Base-by-base conservation (phyloP, 2,797 vertebrate species). In the Acanthornis magna region DNA sequence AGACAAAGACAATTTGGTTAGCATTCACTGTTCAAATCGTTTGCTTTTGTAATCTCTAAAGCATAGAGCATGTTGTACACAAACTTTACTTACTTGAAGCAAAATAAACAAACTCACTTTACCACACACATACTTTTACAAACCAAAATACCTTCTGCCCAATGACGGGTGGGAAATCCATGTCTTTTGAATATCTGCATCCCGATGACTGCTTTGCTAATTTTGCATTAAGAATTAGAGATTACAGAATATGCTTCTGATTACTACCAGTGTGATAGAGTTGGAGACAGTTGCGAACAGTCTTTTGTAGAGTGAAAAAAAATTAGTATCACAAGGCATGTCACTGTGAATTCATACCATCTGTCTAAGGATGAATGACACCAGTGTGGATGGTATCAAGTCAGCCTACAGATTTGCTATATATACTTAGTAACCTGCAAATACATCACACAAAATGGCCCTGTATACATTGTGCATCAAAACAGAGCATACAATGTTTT, bases 351-450 rank as follows among this genome's bases (percentile, higher is more conserved):
- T 87, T 93, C 73, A 29, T 62, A 20, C 91, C 76, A 88, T 88
- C 73, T 95, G 79, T 54, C 43, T 91, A 76, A 85, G 81, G 89
- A 78, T 88, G 76, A 91, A 89, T 55, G 85, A 78, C 80, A 76
- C 58, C 60, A 68, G 26, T 63, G 51, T 81, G 71, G 93, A 91
- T 62, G 58, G 55, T 78, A 90, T 80, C 70, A 84, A 88, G 63
- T 65, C 83, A 88, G 23, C 80, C 83, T 85, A 88, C 88, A 86
- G 43, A 48, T 38, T 76, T 80, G 43, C 51, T 81, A 81, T 79
- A 66, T 75, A 77, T 94, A 68, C 34, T 72, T 62, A 48, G 26
- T 42, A 72, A 75, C 36, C 54, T 65, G 34, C 34, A 91, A 78
- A 88, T 65, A 25, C 40, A 51, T 45, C 47, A 51, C 30, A 63